Conservation (phyloP, 2,888 invertebrate genomes). For the Eurois occulta region DNA sequence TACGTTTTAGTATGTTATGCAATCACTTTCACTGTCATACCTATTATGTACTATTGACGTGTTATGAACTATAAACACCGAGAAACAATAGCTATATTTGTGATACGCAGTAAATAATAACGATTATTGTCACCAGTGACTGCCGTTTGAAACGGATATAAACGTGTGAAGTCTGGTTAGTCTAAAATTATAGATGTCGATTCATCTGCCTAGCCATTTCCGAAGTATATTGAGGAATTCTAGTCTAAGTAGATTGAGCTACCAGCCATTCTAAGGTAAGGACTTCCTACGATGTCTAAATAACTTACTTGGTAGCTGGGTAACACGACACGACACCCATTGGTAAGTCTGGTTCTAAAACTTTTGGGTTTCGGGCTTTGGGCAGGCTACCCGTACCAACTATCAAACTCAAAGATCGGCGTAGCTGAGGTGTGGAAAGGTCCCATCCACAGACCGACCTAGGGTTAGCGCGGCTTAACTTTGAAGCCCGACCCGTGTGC, state of each 20-base stretch:
- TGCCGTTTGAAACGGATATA: background rate
- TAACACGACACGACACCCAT: background rate
- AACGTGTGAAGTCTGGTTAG: background rate
- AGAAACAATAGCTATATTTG: constrained; percentile 31
- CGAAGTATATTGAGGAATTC: background rate
- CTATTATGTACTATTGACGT: background rate
- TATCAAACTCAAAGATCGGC: background rate
- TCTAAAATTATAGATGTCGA: background rate
- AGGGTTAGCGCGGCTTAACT: background rate
- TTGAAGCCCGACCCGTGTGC: background rate
- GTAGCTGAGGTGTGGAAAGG: background rate
- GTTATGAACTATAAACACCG: constrained; percentile 7
- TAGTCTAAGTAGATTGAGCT: background rate
- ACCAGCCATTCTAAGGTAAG: background rate
- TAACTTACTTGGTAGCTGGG: background rate
- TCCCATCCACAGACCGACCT: background rate
- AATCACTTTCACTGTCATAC: constrained; percentile 12
- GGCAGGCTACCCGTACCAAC: background rate
- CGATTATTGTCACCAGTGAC: constrained; percentile 13
- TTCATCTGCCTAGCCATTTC: background rate
- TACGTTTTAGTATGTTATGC: background rate
- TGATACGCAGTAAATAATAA: constrained; percentile 29
- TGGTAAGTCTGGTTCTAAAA: background rate
- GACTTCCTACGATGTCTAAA: background rate
- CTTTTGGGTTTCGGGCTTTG: background rate